phyloP scores from a whole-genome alignment of 2,797 vertebrate genomes.

The Carcharodon carcharias region DNA sequence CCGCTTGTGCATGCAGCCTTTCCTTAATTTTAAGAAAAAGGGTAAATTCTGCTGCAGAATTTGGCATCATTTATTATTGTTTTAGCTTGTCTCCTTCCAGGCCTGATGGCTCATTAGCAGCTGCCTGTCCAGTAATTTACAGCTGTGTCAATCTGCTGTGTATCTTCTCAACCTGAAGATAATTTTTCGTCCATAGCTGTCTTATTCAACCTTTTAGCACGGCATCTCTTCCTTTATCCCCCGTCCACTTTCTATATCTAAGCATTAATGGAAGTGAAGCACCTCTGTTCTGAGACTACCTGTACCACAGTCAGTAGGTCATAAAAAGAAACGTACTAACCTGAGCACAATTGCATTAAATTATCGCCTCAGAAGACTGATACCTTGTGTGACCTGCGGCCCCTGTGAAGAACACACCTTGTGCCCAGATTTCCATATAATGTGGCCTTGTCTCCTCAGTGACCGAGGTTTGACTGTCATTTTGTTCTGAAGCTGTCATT shows the following conservation, averaged over 20 bases:
- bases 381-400: neutral
- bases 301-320: neutral
- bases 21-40: neutral
- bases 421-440: neutral
- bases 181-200: neutral
- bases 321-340: neutral
- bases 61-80: neutral
- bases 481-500: conserved; percentile 48
- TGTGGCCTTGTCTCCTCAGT: neutral
- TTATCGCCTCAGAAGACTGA: neutral
- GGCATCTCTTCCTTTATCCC: no score
- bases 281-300: neutral
- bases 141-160: neutral
- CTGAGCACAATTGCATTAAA: neutral
- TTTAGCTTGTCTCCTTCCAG: neutral
- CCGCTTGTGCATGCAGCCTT: neutral
- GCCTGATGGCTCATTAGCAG: neutral
- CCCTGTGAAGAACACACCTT: neutral
- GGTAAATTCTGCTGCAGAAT: neutral
- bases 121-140: neutral
- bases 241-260: neutral
- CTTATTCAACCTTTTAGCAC: neutral
- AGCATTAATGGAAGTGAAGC: neutral
- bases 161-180: neutral
- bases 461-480: conserved; percentile 13